These are phyloP conservation scores for Caenorhabditis briggsae DNA, from an alignment of 1,140 invertebrate genomes.

Conservation along the genomic window DNA sequence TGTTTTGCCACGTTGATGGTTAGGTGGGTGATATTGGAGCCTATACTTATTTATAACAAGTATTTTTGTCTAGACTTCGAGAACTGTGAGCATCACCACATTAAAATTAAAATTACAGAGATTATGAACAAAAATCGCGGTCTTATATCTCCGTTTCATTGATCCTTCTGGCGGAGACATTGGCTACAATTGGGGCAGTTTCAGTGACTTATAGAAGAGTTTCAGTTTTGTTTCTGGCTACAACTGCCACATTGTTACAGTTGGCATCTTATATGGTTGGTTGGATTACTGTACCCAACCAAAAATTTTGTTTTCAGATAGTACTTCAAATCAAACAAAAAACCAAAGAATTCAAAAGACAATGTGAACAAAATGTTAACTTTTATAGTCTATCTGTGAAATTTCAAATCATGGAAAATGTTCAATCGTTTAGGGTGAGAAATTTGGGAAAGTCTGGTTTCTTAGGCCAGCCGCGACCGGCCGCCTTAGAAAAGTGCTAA, in stretches of 20 bases:
- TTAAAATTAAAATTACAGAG: slow-evolving; percentile 5
- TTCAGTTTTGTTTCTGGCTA: background rate
- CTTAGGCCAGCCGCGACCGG: background rate
- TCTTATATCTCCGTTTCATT: background rate
- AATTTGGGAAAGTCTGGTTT: too few species aligned
- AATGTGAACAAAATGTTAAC: background rate
- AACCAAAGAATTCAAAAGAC: background rate
- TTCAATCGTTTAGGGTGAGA: background rate
- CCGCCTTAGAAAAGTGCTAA: too few species aligned
- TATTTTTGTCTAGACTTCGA: background rate
- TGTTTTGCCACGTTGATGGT: slow-evolving; percentile 34
- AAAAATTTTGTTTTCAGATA: slow-evolving; percentile 9
- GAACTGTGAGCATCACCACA: background rate
- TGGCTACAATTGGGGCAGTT: background rate
- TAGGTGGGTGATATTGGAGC: too few species aligned
- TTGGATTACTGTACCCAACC: background rate
- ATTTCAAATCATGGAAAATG: slow-evolving; percentile 35
- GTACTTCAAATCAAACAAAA: background rate
- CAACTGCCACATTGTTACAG: background rate
- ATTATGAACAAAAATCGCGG: slow-evolving; percentile 28
- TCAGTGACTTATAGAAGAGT: background rate
- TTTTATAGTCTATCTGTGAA: slow-evolving; percentile 41
- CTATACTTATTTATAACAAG: too few species aligned
- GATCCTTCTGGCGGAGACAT: background rate
- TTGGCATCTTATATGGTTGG: background rate